Percentiles rank a stretch among this genome's conserved stretches.
Conservation (phyloP, 2,113 vertebrate genomes). For the Trachemys scripta region DNA sequence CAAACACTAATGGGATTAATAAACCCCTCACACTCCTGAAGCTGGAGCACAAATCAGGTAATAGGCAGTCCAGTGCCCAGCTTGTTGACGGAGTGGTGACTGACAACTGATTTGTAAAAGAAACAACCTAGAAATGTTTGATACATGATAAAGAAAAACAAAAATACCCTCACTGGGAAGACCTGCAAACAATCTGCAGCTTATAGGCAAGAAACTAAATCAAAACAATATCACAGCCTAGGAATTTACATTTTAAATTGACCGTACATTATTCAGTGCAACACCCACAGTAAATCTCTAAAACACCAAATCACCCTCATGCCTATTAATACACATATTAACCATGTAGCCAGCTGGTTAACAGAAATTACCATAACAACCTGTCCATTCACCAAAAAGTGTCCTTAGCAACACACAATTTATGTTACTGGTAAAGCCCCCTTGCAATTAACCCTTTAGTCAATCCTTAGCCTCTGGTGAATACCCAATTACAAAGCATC, state of each 20-base stretch:
- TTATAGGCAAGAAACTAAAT: not conserved
- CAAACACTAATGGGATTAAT: conserved; percentile 12
- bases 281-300: conserved; percentile 33
- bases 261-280: conserved; percentile 33
- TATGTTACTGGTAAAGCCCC: not conserved
- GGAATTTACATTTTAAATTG: conserved; percentile 51
- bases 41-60: not conserved
- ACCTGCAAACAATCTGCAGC: not conserved
- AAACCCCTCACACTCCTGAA: conserved; percentile 7
- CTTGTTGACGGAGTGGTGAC: not conserved
- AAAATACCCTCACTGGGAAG: not conserved
- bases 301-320: not conserved
- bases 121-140: not conserved
- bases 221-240: not conserved
- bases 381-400: not conserved
- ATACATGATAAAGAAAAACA: not conserved
- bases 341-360: not conserved
- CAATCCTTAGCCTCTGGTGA: conserved; percentile 10
- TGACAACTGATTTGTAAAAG: conserved; percentile 15
- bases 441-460: conserved; percentile 23
- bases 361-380: not conserved
- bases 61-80: not conserved
- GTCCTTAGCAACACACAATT: not conserved
- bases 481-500: conserved; percentile 53
- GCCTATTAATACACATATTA: not conserved